phyloP scores from a whole-genome alignment of 2,888 invertebrate genomes.

The Catocala sponsa region DNA sequence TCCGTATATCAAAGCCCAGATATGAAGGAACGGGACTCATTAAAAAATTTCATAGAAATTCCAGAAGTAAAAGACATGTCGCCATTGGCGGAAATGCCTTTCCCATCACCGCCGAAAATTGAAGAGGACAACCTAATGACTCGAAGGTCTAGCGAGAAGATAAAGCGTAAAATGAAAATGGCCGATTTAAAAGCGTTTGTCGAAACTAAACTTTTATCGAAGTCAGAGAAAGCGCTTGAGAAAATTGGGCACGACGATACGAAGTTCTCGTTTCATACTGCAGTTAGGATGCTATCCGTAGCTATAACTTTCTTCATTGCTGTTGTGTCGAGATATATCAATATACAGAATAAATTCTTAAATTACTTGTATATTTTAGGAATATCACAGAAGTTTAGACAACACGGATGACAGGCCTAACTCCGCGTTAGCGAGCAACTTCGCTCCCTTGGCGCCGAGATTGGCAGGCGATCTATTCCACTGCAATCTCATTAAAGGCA shows the following conservation, averaged over 20 bases:
- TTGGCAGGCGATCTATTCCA: conserved; percentile 83
- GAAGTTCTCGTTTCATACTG: conserved; percentile 85
- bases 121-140: conserved; percentile 79
- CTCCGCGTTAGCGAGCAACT: conserved; percentile 91
- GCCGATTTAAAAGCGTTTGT: conserved; percentile 96
- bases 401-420: conserved; percentile 93
- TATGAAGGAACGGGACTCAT: conserved; percentile 89
- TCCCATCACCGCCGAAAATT: conserved; percentile 65
- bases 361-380: conserved; percentile 83
- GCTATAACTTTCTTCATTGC: conserved; percentile 67
- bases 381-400: conserved; percentile 94
- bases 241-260: conserved; percentile 95
- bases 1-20: conserved; percentile 94
- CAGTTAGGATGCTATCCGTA: conserved; percentile 90
- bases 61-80: conserved; percentile 92
- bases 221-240: conserved; percentile 96
- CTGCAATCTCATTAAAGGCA: conserved; percentile 95
- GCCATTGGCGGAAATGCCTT: conserved; percentile 87
- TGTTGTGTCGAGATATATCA: conserved; percentile 7
- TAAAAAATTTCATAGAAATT: conserved; percentile 93
- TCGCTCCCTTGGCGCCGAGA: conserved; percentile 87
- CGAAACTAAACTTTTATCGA: conserved; percentile 96
- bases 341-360: conserved; percentile 7
- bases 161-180: conserved; percentile 96
- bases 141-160: conserved; percentile 93